Percentiles rank a stretch among this genome's conserved stretches.
Conservation (phyloP, 2,797 vertebrate genomes). For the Esox lucius region DNA sequence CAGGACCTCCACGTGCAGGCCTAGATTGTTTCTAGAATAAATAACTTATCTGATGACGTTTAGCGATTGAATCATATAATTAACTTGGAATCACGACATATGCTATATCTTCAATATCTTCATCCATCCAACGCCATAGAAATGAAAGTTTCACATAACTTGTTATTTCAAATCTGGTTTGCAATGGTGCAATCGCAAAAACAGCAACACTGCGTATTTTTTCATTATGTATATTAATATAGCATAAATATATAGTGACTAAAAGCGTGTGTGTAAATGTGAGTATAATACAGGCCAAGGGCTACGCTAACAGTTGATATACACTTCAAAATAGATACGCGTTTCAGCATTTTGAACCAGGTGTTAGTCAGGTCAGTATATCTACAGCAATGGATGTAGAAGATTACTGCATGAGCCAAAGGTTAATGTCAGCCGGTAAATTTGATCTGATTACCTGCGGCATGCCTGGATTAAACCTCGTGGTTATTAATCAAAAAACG, state of each 20-base stretch:
- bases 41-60: not conserved
- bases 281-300: not conserved
- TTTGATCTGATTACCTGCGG: conserved; percentile 64
- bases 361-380: conserved; percentile 24
- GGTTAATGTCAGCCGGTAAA: conserved; percentile 49
- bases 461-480: conserved; percentile 43
- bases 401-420: conserved; percentile 43
- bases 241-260: not conserved
- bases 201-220: not conserved
- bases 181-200: not conserved
- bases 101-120: not conserved
- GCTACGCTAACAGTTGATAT: not conserved
- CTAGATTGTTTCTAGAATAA: not conserved
- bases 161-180: not conserved
- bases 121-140: not conserved
- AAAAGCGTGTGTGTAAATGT: not conserved
- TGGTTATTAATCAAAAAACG: conserved; percentile 52
- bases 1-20: conserved; percentile 3
- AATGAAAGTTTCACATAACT: not conserved
- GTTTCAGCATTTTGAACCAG: not conserved
- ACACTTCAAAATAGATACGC: not conserved
- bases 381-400: conserved; percentile 2
- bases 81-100: not conserved
- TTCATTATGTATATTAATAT: not conserved
- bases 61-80: not conserved